Conservation (phyloP, 2,888 invertebrate genomes). For the Folsomia manolachei region DNA sequence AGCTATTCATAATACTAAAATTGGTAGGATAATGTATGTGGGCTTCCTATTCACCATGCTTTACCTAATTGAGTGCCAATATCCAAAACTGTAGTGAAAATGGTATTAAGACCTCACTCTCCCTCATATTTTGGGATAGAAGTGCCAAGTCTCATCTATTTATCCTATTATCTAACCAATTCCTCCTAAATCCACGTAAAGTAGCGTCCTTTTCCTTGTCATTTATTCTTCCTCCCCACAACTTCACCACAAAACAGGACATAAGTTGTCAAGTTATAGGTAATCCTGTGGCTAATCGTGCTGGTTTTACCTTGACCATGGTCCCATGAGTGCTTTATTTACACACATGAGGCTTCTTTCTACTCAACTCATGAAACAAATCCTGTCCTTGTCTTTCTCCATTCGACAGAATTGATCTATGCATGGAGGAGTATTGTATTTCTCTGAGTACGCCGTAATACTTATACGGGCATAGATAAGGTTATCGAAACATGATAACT, state of each 20-base stretch:
- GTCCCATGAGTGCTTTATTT: neutral
- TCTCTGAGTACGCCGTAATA: too few species aligned
- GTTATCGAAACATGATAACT: too few species aligned
- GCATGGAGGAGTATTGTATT: too few species aligned
- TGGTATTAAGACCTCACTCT: neutral
- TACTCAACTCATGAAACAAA: too few species aligned
- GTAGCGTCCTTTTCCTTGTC: too few species aligned
- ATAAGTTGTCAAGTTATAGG: too few species aligned
- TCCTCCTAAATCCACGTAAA: too few species aligned
- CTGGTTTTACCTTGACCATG: constrained; percentile 6
- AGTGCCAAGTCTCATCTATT: neutral
- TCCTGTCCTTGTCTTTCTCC: neutral
- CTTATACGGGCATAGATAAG: too few species aligned
- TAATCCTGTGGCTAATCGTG: constrained; percentile 1
- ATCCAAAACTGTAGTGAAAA: neutral
- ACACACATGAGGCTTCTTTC: neutral
- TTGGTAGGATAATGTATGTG: neutral
- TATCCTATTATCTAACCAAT: neutral
- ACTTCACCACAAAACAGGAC: too few species aligned
- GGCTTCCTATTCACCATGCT: neutral
- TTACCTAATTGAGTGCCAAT: neutral
- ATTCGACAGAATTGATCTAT: neutral
- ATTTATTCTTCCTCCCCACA: too few species aligned
- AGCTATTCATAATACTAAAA: neutral
- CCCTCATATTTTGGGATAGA: constrained; percentile 1